Evolutionary conservation across 2,888 invertebrate genomes (phyloP).

Genomic region (Ichneumoninae sp.): DNA sequence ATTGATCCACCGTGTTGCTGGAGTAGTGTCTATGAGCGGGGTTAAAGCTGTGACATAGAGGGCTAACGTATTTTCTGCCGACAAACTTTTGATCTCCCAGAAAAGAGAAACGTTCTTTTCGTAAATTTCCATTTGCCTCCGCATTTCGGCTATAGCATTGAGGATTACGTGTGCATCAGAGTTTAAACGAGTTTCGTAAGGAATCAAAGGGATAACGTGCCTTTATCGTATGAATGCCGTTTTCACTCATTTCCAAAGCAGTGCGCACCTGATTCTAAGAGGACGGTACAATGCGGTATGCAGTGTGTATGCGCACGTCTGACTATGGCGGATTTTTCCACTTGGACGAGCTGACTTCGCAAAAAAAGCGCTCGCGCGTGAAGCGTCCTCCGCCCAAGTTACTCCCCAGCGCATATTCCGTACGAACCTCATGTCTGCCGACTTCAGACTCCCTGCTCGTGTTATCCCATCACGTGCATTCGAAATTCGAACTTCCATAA

Average conservation of each 20-base stretch:
- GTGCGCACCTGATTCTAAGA: background rate
- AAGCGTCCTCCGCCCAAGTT: background rate
- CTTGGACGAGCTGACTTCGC: slow-evolving; percentile 5
- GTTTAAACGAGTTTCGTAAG: slow-evolving; percentile 5
- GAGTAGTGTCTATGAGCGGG: background rate
- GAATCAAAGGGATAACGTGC: background rate
- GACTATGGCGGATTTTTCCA: slow-evolving; percentile 33
- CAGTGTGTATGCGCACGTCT: slow-evolving; percentile 8
- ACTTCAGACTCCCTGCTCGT: background rate
- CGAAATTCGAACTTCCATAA: too few species aligned
- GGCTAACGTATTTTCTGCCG: background rate
- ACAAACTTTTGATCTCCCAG: background rate
- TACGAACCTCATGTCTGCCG: background rate
- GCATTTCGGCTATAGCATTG: background rate
- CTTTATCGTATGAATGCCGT: background rate
- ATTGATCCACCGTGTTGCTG: too few species aligned
- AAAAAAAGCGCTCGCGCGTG: background rate
- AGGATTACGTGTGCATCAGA: background rate
- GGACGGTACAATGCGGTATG: background rate
- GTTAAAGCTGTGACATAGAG: background rate
- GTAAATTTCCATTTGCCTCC: background rate
- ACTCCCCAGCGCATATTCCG: background rate
- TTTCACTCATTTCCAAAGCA: background rate
- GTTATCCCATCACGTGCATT: too few species aligned
- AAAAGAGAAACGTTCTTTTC: background rate